Conservation (phyloP, 2,797 vertebrate genomes). For the Syngnathus acus region DNA sequence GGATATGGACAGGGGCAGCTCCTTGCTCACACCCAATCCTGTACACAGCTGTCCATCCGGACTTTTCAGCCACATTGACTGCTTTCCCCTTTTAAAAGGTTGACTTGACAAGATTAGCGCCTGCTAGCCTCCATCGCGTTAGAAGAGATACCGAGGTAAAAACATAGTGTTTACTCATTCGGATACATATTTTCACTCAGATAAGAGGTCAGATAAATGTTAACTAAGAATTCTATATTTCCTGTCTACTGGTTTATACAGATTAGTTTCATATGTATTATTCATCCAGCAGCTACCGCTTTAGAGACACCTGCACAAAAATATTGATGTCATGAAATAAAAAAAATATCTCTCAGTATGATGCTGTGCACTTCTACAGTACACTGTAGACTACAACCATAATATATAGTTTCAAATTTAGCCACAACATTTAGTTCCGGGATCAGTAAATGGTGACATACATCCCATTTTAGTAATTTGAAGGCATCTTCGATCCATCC, state of each 20-base stretch:
- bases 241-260: constrained; percentile 28
- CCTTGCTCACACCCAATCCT: constrained; percentile 73
- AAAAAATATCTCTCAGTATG: background rate
- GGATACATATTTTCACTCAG: constrained; percentile 57
- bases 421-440: constrained; percentile 13
- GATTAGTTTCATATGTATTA: constrained; percentile 2
- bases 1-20: constrained; percentile 82
- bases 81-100: constrained; percentile 66
- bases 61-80: constrained; percentile 41
- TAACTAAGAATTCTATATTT: constrained; percentile 60
- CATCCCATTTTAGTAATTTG: background rate
- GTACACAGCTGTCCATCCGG: constrained; percentile 61
- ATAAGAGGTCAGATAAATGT: constrained; percentile 59
- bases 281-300: background rate
- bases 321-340: background rate
- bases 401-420: constrained; percentile 3
- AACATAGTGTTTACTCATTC: constrained; percentile 64
- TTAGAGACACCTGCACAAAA: background rate
- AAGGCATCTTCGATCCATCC: background rate
- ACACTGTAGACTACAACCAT: background rate
- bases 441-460: background rate
- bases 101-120: constrained; percentile 79
- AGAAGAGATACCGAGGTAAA: constrained; percentile 65
- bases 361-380: background rate
- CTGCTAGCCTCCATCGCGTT: constrained; percentile 64